Percentiles rank a stretch among this genome's conserved stretches.
Conservation (phyloP, 2,888 invertebrate genomes). For the Coremacera marginata region DNA sequence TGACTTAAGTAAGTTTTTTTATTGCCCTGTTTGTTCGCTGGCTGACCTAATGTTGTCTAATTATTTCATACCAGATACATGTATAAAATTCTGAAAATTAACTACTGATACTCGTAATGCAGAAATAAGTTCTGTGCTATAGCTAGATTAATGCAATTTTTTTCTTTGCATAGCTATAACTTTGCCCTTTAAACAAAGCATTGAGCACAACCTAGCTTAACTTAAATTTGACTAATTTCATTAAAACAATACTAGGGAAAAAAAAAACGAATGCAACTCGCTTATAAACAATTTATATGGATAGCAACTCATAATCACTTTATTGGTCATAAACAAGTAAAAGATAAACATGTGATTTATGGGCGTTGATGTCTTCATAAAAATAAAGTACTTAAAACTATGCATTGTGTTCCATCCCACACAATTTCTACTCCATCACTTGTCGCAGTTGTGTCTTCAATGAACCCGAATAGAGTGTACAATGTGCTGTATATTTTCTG, state of each 20-base stretch:
- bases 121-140: too few relatives aligned
- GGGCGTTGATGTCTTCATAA: conserved; percentile 4
- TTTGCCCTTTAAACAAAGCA: too few relatives aligned
- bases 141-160: too few relatives aligned
- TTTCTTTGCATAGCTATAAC: too few relatives aligned
- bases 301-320: conserved; percentile 8
- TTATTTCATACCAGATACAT: too few relatives aligned
- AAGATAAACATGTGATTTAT: not conserved
- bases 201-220: too few relatives aligned
- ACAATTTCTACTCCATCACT: not conserved
- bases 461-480: not conserved
- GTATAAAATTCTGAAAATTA: too few relatives aligned
- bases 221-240: not conserved
- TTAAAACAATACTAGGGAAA: not conserved
- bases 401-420: not conserved
- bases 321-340: conserved; percentile 9
- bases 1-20: too few relatives aligned
- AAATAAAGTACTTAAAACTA: not conserved
- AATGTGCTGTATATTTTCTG: not conserved
- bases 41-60: too few relatives aligned
- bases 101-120: too few relatives aligned
- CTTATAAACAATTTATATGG: conserved; percentile 9
- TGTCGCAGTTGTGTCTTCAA: not conserved
- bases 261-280: not conserved
- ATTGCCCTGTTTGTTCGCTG: too few relatives aligned